phyloP scores from a whole-genome alignment of 2,888 invertebrate genomes.

The Timandra comae region DNA sequence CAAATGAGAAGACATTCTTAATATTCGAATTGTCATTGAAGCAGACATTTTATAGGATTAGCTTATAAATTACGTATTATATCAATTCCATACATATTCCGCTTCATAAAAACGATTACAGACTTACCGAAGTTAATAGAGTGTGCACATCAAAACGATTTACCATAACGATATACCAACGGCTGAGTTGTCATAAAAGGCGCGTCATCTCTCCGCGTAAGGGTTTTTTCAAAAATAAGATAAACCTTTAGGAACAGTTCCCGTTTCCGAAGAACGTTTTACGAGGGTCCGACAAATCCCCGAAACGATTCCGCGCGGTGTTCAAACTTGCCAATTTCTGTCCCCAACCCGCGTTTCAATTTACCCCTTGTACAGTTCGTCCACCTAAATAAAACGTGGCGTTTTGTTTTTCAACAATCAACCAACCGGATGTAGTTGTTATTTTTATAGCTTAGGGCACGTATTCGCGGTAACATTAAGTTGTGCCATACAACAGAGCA shows the following conservation, averaged over 20 bases:
- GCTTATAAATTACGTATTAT: no score
- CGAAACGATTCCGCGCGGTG: slow-evolving; percentile 38
- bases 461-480: slow-evolving; percentile 27
- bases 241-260: slow-evolving; percentile 37
- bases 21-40: no score
- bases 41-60: no score
- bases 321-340: slow-evolving; percentile 48
- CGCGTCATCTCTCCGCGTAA: slow-evolving; percentile 37
- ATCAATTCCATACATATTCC: slow-evolving; percentile 3
- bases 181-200: slow-evolving; percentile 28
- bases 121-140: slow-evolving; percentile 27
- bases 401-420: slow-evolving; percentile 46
- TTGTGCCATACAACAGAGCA: slow-evolving; percentile 11
- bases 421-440: slow-evolving; percentile 32
- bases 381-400: slow-evolving; percentile 41
- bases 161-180: slow-evolving; percentile 32
- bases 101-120: slow-evolving; percentile 26
- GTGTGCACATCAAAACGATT: slow-evolving; percentile 31
- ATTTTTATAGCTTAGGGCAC: slow-evolving; percentile 38
- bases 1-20: no score
- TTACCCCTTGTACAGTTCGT: slow-evolving; percentile 49
- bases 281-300: slow-evolving; percentile 61
- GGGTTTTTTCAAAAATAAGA: slow-evolving; percentile 48
- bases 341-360: slow-evolving; percentile 55
- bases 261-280: slow-evolving; percentile 49